phyloP scores from a whole-genome alignment of 2,888 invertebrate species.

The Meliscaeva auricollis region DNA sequence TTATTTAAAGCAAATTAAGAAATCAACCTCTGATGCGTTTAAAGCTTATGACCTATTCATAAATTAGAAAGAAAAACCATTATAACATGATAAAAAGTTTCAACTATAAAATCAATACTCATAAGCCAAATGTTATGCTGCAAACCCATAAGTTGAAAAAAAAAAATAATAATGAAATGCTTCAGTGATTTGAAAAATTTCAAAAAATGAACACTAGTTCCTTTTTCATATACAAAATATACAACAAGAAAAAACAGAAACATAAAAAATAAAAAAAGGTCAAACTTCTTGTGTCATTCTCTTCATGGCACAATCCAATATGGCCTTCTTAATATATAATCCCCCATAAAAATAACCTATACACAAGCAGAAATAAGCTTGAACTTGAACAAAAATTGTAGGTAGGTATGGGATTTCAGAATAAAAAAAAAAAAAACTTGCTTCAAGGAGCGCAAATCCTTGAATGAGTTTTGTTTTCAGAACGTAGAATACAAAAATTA shows the following conservation, averaged over 20 bases:
- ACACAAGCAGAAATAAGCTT: not conserved
- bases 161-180: too few species aligned
- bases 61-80: too few species aligned
- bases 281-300: constrained; percentile 37
- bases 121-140: too few species aligned
- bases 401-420: not conserved
- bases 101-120: too few species aligned
- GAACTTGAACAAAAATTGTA: constrained; percentile 23
- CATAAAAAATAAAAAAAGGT: constrained; percentile 33
- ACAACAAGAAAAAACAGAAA: not conserved
- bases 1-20: too few species aligned
- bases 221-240: not conserved
- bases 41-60: too few species aligned
- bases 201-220: not conserved
- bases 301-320: constrained; percentile 28
- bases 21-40: too few species aligned
- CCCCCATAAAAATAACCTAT: not conserved
- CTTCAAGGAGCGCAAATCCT: constrained; percentile 17
- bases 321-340: constrained; percentile 10
- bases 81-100: too few species aligned
- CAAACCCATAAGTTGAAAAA: too few species aligned
- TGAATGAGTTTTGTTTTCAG: not conserved
- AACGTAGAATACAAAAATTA: not conserved
- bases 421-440: constrained; percentile 1
- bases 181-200: constrained; percentile 18